Evolutionary conservation across 1,140 invertebrate species (phyloP).

Genomic region (Euschistus heros): DNA sequence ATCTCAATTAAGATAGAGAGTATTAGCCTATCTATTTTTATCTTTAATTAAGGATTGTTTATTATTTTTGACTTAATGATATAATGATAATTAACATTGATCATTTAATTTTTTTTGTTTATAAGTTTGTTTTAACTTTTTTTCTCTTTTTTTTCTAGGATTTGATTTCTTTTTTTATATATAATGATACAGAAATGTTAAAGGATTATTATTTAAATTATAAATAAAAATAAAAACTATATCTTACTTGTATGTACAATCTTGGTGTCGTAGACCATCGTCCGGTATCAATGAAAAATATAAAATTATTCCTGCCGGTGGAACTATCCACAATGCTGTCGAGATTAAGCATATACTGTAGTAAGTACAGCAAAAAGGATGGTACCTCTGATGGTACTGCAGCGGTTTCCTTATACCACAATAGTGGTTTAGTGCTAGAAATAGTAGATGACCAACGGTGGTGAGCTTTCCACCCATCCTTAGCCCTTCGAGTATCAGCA

Average conservation of each 20-base stretch:
- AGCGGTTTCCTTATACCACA: constrained; percentile 50
- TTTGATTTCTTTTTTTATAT: too few relatives aligned
- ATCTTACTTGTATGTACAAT: constrained; percentile 18
- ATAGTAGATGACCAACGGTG: constrained; percentile 51
- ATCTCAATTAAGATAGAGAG: too few relatives aligned
- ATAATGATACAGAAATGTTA: too few relatives aligned
- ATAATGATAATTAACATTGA: too few relatives aligned
- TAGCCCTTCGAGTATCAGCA: constrained; percentile 40
- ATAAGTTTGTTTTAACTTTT: too few relatives aligned
- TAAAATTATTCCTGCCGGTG: constrained; percentile 40
- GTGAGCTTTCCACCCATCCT: constrained; percentile 45
- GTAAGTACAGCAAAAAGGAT: not conserved
- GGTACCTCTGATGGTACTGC: constrained; percentile 44
- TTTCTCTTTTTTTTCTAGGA: too few relatives aligned
- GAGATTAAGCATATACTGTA: constrained; percentile 37
- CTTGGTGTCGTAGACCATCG: constrained; percentile 36
- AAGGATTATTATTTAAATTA: not conserved
- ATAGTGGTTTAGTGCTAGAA: constrained; percentile 57
- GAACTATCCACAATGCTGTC: constrained; percentile 43
- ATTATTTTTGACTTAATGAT: too few relatives aligned
- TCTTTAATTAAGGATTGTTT: too few relatives aligned
- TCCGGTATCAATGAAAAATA: constrained; percentile 40
- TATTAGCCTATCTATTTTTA: too few relatives aligned
- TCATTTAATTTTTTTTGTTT: too few relatives aligned
- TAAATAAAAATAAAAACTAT: not conserved